phyloP scores from a whole-genome alignment of 2,888 invertebrate genomes.

The Ptilodon capucinus region DNA sequence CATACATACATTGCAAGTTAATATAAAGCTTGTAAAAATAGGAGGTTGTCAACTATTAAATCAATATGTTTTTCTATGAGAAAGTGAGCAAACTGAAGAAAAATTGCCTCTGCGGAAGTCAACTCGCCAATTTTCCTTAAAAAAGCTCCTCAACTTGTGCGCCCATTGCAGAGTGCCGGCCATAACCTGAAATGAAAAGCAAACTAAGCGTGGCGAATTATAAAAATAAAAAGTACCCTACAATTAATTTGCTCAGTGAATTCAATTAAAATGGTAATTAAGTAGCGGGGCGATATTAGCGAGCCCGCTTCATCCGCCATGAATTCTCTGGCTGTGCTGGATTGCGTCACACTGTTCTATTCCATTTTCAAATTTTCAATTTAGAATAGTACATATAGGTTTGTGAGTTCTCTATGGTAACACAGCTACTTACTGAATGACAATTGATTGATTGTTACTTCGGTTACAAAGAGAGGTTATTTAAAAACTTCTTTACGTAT shows the following conservation, averaged over 20 bases:
- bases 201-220: constrained; percentile 20
- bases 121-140: neutral
- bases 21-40: too few species aligned
- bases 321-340: constrained; percentile 22
- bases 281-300: constrained; percentile 35
- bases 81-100: too few species aligned
- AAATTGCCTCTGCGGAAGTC: too few species aligned
- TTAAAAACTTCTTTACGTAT: too few species aligned
- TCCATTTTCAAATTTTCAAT: constrained; percentile 35
- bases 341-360: constrained; percentile 35
- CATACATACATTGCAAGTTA: too few species aligned
- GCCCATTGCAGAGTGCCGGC: constrained; percentile 4
- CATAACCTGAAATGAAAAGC: constrained; percentile 29
- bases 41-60: too few species aligned
- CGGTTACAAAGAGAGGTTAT: too few species aligned
- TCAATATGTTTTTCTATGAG: too few species aligned
- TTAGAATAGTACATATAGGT: too few species aligned
- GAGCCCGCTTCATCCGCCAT: constrained; percentile 29
- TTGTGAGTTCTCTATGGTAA: too few species aligned
- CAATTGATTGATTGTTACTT: too few species aligned
- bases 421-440: too few species aligned
- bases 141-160: neutral
- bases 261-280: constrained; percentile 64
- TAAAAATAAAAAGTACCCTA: constrained; percentile 19
- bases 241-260: constrained; percentile 38